A percentile compares a stretch with the other conserved stretches of the same genome.
Evolutionary conservation across 2,113 vertebrate species (phyloP).

Genomic region (Columbina picui): DNA sequence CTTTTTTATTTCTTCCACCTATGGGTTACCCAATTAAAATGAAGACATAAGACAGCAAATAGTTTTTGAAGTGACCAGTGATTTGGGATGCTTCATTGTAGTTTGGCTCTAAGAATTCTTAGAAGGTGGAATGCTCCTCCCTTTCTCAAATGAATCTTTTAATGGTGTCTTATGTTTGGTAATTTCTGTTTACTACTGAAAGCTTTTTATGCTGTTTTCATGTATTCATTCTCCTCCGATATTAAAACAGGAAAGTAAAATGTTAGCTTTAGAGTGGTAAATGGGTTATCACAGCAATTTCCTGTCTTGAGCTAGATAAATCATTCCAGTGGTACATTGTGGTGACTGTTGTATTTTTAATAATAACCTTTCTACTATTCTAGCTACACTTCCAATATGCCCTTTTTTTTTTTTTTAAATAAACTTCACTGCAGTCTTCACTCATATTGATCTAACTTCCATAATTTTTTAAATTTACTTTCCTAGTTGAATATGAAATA

Average conservation of each 20-base stretch:
- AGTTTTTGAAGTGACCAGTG: neutral
- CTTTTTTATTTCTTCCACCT: constrained; percentile 88
- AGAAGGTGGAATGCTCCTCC: neutral
- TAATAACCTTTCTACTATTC: neutral
- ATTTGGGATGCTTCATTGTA: neutral
- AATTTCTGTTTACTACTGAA: neutral
- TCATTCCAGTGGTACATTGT: neutral
- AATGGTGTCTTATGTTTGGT: neutral
- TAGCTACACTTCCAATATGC: neutral
- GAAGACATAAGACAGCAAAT: neutral
- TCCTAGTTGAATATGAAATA: neutral
- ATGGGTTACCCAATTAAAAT: neutral
- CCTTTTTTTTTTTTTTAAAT: neutral
- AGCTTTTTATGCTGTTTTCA: neutral
- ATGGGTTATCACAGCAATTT: neutral
- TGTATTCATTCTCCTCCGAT: neutral
- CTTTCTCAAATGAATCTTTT: neutral
- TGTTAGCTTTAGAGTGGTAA: neutral
- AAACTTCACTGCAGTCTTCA: neutral
- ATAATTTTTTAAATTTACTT: neutral
- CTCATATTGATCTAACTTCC: neutral
- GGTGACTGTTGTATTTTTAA: neutral
- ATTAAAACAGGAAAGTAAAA: neutral
- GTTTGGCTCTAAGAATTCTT: neutral
- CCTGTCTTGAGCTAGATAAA: neutral